Evolutionary conservation across 2,797 vertebrate species (phyloP), one percentile per base, ranked within the genome.

Genomic region (Gobionotothen gibberifrons): DNA sequence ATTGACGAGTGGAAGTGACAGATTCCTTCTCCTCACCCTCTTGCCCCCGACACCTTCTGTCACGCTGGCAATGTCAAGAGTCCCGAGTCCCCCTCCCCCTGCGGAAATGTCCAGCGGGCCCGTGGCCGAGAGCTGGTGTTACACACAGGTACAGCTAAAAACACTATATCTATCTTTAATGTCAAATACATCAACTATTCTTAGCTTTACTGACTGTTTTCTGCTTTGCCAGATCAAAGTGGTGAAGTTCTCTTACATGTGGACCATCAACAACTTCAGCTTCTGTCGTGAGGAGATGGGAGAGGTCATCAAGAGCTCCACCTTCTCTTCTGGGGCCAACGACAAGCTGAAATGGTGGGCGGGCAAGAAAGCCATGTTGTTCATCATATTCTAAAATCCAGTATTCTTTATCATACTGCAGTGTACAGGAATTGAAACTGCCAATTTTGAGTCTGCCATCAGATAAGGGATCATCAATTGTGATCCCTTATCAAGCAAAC

Each of bases 181-280:
- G 10, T 63, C 0, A 0, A 53, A 36, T 44, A 9, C 62, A 46
- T 47, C 2, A 5, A 47, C 1, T 0, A 12, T 3, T 11, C 10
- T 2, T 9, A 60, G 14, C 36, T 48, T 63, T 14, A 57, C 29
- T 60, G 3, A 66, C 13, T 36, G 6, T 36, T 5, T 22, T 71
- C 14, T 46, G 9, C 9, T 16, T 57, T 47, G 93, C 46, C 91
- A 99, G 98, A 98, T 99, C 92, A 99, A 99, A 93, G 98, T 99
- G 88, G 98, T 99, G 90, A 99, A 99, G 95, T 99, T 98, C 95
- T 99, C 97, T 90, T 98, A 98, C 94, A 99, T 99, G 97, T 98
- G 97, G 98, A 99, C 98, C 94, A 99, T 99, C 94, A 99, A 98
- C 94, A 98, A 99, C 93, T 99, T 99, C 87, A 99, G 98, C 89